phyloP scores from a whole-genome alignment of 2,797 vertebrate species.

The Tenualosa thibaudeaui region DNA sequence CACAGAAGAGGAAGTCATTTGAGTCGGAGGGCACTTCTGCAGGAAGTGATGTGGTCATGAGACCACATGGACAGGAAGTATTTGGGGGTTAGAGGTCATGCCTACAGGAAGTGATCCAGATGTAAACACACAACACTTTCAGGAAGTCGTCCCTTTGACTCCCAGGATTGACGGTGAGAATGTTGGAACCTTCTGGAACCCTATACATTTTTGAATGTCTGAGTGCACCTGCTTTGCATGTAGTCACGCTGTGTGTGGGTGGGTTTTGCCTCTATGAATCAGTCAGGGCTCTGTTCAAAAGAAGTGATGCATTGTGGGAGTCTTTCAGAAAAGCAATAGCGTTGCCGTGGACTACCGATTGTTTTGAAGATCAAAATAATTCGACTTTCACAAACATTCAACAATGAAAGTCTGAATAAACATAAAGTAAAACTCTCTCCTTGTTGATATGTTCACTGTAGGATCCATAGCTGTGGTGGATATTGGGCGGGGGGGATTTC shows the following conservation, averaged over 20 bases:
- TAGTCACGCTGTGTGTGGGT: neutral
- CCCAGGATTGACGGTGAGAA: neutral
- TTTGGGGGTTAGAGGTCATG: neutral
- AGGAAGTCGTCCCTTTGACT: neutral
- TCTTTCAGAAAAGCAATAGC: neutral
- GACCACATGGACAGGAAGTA: neutral
- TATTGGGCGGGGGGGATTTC: neutral
- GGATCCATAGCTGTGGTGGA: neutral
- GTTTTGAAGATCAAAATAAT: neutral
- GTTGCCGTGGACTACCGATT: neutral
- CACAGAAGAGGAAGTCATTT: neutral
- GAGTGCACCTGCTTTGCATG: constrained; percentile 10
- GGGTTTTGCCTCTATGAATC: neutral
- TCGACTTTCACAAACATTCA: neutral
- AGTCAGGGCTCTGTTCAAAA: neutral
- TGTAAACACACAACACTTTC: constrained; percentile 11
- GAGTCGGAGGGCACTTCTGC: neutral
- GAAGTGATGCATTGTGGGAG: neutral
- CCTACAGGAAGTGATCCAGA: neutral
- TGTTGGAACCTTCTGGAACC: neutral
- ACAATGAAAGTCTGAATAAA: neutral
- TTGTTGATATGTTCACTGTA: neutral
- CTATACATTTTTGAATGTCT: neutral
- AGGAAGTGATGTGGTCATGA: neutral
- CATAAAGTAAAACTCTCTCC: neutral